A percentile compares a stretch with the other conserved stretches of the same genome.
phyloP scores from a whole-genome alignment of 2,888 invertebrate genomes.

The Lepidocyrtinus sp. region DNA sequence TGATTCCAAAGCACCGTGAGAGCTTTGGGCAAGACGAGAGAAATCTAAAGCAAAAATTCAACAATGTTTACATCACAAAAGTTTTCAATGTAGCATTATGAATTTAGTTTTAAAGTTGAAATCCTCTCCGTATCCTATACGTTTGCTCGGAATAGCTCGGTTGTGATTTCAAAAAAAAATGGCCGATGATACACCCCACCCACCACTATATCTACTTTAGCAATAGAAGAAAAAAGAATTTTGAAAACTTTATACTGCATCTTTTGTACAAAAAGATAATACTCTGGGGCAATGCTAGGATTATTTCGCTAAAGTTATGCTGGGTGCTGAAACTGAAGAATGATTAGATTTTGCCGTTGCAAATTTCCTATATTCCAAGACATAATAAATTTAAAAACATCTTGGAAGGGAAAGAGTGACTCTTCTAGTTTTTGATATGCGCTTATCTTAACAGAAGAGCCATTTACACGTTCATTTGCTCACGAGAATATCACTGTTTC shows the following conservation, averaged over 20 bases:
- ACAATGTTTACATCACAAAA: background rate
- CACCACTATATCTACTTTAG: no score
- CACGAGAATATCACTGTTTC: background rate
- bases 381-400: background rate
- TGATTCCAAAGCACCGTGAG: background rate
- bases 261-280: no score
- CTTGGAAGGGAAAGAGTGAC: conserved; percentile 2
- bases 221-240: no score
- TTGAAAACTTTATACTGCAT: no score
- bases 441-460: conserved; percentile 19
- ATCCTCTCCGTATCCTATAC: no score
- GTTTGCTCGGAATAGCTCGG: conserved; percentile 15
- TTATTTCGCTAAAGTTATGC: background rate
- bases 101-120: background rate
- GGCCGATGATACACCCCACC: background rate
- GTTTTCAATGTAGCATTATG: background rate
- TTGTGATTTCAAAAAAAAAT: no score
- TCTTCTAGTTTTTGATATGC: background rate
- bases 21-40: background rate
- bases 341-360: conserved; percentile 5
- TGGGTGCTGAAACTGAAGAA: background rate
- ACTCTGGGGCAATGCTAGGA: no score
- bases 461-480: conserved; percentile 5
- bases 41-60: no score
- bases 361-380: background rate